Evolutionary conservation across 2,113 vertebrate genomes (phyloP), one percentile per base, ranked within the genome.

Genomic region (Pardalotus punctatus): DNA sequence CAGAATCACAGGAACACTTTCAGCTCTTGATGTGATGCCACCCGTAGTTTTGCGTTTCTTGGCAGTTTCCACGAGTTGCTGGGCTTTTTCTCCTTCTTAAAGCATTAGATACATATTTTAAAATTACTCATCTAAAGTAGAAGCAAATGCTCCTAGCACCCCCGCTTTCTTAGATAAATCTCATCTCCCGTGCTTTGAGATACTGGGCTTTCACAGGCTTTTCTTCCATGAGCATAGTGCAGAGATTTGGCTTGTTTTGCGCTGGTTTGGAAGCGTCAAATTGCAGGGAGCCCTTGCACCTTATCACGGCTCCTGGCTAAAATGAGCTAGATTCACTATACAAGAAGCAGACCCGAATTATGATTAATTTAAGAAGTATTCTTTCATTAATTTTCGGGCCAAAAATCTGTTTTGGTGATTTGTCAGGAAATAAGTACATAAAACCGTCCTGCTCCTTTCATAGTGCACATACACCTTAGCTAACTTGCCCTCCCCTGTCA

Each of bases 351-450:
- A 43, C 38, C 3, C 1, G 7, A 95, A 70, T 33, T 48, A 50
- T 81, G 35, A 93, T 79, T 90, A 71, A 91, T 91, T 74, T 67
- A 38, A 53, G 12, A 82, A 83, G n/a, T 28, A 70, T 35, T 58
- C 12, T 65, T 88, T 51, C 33, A 31, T 19, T 81, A 77, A 36
- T 91, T 94, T 94, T 77, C 0, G 2, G 33, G 66, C 42, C 50
- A 94, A 86, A 80, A 62, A 8, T 56, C 58, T 58, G 24, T 31
- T 91, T 81, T n/a, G 47, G 40, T 86, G 27, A 66, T 73, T 93
- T 90, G 35, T 88, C 57, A 50, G 66, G 33, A 80, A 91, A 90
- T 20, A 90, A 83, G 58, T 53, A 40, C 6, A 21, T 11, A 66
- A 85, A 67, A 5, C 7, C 4, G 9, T 73, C 22, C 11, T 25